Conservation (phyloP, 1,140 invertebrate species). For the Acarapis woodi region DNA sequence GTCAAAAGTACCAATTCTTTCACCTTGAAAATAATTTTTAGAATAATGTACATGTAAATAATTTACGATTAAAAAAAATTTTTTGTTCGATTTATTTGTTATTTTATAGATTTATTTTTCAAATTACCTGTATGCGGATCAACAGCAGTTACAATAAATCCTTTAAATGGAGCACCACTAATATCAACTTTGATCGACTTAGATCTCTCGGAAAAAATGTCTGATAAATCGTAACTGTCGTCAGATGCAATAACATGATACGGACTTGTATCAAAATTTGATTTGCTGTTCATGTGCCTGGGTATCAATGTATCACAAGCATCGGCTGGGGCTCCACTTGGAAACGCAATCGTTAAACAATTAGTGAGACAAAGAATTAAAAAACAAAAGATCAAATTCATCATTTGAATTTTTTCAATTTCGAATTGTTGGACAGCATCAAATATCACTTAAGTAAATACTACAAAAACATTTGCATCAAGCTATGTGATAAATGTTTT, state of each 20-base stretch:
- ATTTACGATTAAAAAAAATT: too few relatives aligned
- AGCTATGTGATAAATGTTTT: too few relatives aligned
- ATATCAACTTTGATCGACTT: background rate
- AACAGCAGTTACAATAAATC: background rate
- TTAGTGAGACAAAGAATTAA: background rate
- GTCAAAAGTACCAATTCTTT: background rate
- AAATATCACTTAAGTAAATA: too few relatives aligned
- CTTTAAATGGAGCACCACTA: background rate
- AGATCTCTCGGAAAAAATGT: background rate
- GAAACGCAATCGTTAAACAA: too few relatives aligned
- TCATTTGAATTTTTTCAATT: background rate
- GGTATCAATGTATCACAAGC: background rate
- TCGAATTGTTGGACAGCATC: too few relatives aligned
- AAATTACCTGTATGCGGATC: background rate
- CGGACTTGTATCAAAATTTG: background rate
- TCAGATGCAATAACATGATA: background rate
- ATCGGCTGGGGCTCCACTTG: constrained; percentile 1
- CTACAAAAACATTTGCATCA: too few relatives aligned
- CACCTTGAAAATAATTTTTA: too few relatives aligned
- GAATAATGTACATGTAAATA: too few relatives aligned
- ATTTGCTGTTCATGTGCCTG: background rate
- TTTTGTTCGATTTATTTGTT: too few relatives aligned
- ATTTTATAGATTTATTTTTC: too few relatives aligned
- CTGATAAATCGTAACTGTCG: background rate
- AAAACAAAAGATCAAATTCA: background rate